Evolutionary conservation across 2,797 vertebrate genomes (phyloP), one percentile per base, ranked within the genome.

Genomic region (Champsocephalus esox): DNA sequence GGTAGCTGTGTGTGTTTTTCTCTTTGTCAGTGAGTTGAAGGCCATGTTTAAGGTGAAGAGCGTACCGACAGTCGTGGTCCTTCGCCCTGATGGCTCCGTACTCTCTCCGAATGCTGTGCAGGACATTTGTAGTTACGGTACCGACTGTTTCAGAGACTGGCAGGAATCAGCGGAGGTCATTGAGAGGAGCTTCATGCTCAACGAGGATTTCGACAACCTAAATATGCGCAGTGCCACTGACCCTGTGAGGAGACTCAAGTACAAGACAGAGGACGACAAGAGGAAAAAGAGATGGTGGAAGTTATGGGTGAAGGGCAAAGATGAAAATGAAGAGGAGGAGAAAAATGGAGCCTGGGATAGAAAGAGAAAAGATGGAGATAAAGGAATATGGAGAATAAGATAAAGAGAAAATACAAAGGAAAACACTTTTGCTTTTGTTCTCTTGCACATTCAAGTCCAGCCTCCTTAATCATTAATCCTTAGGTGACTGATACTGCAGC

Each of bases 131-230:
- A 80, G 69, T 0, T 28, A 87, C 6, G 97, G 97, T 0, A 81
- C 85, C 0, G 84, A 94, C 55, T 97, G 97, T 87, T 98, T 96
- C 88, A 78, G 34, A 46, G 94, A 94, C 93, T 99, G 97, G 98
- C 95, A 96, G 83, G 97, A 98, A 80, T 96, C 95, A 0, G 93
- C 97, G 0, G 95, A 96, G 65, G 76, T 98, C 54, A 82, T 98
- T 8, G 96, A 99, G 78, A 94, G 97, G 60, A 97, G 83, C 86
- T 98, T 99, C 82, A 94, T 95, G 87, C 79, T 94, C 84, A 95
- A 96, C 0, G 94, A 98, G 88, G 96, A 96, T 68, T 95, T 91
- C 0, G 96, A 97, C 0, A 88, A 96, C 3, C 38, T 89, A 0
- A 89, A 89, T 38, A 73, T 93, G 46, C 94, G 94, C 0, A 98